A percentile compares a stretch with the other conserved stretches of the same genome.
phyloP scores from a whole-genome alignment of 2,113 vertebrate species.

The Peromyscus californicus region DNA sequence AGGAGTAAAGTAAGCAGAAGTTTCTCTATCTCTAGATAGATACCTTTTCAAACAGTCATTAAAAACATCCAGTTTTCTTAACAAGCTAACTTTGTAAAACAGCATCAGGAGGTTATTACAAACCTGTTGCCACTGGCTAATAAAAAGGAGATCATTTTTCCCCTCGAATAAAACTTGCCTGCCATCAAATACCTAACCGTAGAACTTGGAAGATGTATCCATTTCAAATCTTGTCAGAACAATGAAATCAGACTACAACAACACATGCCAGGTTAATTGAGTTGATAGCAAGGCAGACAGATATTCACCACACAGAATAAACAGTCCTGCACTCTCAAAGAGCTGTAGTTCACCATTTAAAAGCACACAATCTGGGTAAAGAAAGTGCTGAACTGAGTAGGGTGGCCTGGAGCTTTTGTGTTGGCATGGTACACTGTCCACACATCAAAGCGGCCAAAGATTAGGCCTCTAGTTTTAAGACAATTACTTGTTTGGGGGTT shows the following conservation, averaged over 20 bases:
- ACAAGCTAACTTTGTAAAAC: conserved; percentile 21
- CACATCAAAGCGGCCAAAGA: background rate
- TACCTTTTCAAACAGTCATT: conserved; percentile 23
- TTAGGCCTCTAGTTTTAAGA: background rate
- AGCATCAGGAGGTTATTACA: conserved; percentile 4
- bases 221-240: conserved; percentile 63
- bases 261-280: background rate
- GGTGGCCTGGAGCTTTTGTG: background rate
- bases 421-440: background rate
- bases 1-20: conserved; percentile 21
- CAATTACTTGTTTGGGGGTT: background rate
- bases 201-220: conserved; percentile 15
- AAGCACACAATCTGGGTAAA: background rate
- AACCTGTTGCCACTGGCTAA: conserved; percentile 60
- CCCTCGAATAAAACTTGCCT: background rate
- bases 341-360: background rate
- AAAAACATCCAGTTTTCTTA: conserved; percentile 21
- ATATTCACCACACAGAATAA: background rate
- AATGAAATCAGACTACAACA: conserved; percentile 35
- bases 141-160: conserved; percentile 21
- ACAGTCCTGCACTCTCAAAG: background rate
- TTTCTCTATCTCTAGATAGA: conserved; percentile 46
- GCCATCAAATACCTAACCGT: conserved; percentile 35
- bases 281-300: conserved; percentile 16
- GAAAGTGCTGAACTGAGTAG: background rate